phyloP scores from a whole-genome alignment of 2,113 vertebrate species.

The Microcebus murinus region DNA sequence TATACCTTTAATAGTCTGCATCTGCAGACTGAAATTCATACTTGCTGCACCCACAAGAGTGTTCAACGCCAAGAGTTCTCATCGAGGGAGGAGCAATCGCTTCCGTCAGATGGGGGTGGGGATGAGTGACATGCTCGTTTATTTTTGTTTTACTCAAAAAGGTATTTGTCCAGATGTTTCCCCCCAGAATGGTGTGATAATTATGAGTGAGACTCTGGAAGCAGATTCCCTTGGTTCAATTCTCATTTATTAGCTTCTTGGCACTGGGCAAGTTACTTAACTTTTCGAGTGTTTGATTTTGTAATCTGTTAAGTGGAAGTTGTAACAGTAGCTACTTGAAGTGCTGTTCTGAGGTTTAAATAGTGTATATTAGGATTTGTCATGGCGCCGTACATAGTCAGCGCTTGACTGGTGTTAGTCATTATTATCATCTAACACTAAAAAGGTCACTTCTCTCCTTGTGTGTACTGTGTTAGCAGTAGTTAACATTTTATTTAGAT shows the following conservation, averaged over 20 bases:
- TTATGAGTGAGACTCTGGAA: neutral
- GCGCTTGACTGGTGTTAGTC: neutral
- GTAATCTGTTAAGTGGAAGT: neutral
- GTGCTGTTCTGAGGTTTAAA: neutral
- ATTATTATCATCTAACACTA: neutral
- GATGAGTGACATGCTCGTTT: neutral
- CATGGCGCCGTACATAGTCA: neutral
- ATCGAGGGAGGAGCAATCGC: neutral
- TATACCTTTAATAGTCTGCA: neutral
- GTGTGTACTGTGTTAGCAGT: neutral
- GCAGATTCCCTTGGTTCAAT: neutral
- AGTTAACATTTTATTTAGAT: neutral
- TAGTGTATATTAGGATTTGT: neutral
- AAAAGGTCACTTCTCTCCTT: neutral
- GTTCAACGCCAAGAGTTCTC: rapidly evolving
- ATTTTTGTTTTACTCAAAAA: neutral
- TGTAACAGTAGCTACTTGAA: neutral
- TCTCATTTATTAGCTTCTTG: neutral
- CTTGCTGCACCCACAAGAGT: neutral
- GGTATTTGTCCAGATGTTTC: neutral
- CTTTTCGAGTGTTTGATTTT: neutral
- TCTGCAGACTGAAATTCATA: neutral
- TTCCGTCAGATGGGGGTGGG: neutral
- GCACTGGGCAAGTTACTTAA: neutral
- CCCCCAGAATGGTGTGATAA: neutral